Evolutionary conservation across 2,797 vertebrate genomes (phyloP), one percentile per base, ranked within the genome.

Genomic region (Tamandua tetradactyla): DNA sequence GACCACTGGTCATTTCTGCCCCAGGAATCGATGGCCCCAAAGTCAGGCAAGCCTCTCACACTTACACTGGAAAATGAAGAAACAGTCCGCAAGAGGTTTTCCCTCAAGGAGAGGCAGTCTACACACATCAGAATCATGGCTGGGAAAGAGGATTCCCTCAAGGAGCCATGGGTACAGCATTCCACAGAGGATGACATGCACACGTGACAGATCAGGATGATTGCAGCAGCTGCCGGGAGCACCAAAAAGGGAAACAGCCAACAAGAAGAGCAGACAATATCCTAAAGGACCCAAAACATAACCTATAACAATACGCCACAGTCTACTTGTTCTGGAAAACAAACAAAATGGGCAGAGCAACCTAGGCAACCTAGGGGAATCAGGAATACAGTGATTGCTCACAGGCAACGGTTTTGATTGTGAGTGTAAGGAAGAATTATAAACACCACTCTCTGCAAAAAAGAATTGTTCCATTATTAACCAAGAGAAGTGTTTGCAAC

Each of bases 271-370:
- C 61, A 95, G 87, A 91, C 72, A 78, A 89, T 25, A 69, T 47
- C 72, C 76, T 82, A 44, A 79, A 37, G 44, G 22, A 66, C 49
- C 92, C 59, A 76, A 57, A 89, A 66, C 68, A 74, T 5, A 44
- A 85, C 0, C 0, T 69, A 18, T 49, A 81, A 87, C 78, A 89
- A 83, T 55, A 94, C 40, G 85, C 15, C 8, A 81, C n/a, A 47
- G 42, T 23, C 66, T 75, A 40, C 90, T 92, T 85, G 52, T 82
- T 94, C 68, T n/a, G 18, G 89, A 94, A 94, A 95, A 91, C 64
- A 94, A 92, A 87, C 5, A 64, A 61, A 91, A 69, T 27, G 87
- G 66, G 40, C 87, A 44, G 32, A 11, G 14, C 35, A 3, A 71
- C 23, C 52, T 32, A 35, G 35, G 37, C 30, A 22, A 20, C 25